These are phyloP conservation scores for Grantiella picta DNA, from an alignment of 2,113 vertebrate species.

Conservation along the genomic window DNA sequence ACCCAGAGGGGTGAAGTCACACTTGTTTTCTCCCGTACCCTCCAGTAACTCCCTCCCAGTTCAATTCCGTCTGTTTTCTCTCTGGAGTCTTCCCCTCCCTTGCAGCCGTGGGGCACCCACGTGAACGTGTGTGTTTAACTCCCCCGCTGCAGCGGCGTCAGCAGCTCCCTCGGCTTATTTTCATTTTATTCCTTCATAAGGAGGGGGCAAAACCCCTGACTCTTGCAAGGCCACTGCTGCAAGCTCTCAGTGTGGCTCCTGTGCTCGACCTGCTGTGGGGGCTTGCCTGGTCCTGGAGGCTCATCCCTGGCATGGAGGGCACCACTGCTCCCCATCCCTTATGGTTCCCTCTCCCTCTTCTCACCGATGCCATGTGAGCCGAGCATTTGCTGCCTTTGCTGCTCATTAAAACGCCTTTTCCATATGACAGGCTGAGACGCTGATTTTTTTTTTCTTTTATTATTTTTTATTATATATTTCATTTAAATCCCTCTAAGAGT, in stretches of 20 bases:
- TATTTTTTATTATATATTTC: not conserved
- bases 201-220: not conserved
- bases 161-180: conserved; percentile 2
- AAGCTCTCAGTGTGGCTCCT: not conserved
- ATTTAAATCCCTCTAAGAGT: conserved; percentile 54
- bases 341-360: not conserved
- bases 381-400: not conserved
- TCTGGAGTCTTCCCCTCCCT: not conserved
- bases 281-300: not conserved
- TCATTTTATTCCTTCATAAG: not conserved
- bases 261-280: not conserved
- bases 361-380: not conserved
- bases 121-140: conserved; percentile 5
- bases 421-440: conserved; percentile 24
- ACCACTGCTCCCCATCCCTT: not conserved
- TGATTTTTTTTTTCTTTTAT: not conserved
- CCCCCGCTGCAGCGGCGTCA: not conserved
- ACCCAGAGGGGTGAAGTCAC: not conserved
- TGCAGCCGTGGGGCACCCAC: not conserved
- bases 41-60: not conserved
- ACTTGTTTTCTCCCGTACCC: not conserved
- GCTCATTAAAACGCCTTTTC: conserved; percentile 17
- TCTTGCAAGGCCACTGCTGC: not conserved
- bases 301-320: not conserved
- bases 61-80: not conserved